Evolutionary conservation across 2,888 invertebrate species (phyloP).

Genomic region (Ichneumoninae sp.): DNA sequence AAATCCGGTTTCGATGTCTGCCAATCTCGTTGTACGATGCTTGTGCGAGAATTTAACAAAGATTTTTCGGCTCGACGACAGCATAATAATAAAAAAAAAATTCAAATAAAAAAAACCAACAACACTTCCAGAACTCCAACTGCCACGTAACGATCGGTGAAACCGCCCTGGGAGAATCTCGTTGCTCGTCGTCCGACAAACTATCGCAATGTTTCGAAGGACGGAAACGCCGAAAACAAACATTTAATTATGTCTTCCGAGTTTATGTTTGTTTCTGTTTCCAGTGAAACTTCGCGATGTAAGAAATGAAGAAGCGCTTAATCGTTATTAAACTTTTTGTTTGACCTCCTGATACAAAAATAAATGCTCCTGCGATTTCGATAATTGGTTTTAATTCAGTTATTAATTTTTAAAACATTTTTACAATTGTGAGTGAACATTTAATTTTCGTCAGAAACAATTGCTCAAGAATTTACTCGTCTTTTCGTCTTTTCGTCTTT

Average conservation of each 20-base stretch:
- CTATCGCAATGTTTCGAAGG: background rate
- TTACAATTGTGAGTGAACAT: too few relatives aligned
- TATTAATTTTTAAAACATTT: too few relatives aligned
- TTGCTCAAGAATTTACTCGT: too few relatives aligned
- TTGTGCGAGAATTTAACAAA: slow-evolving; percentile 2
- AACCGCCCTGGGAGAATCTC: background rate
- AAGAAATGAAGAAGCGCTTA: too few relatives aligned
- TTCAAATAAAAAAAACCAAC: too few relatives aligned
- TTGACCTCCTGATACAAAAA: too few relatives aligned
- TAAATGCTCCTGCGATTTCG: too few relatives aligned
- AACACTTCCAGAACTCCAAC: background rate
- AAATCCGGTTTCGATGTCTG: slow-evolving; percentile 42
- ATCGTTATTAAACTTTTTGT: too few relatives aligned
- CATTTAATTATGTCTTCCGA: background rate
- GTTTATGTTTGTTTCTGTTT: background rate
- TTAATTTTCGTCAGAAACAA: too few relatives aligned
- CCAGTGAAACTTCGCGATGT: too few relatives aligned
- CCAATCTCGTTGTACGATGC: slow-evolving; percentile 18
- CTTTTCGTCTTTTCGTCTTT: too few relatives aligned
- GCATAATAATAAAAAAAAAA: background rate
- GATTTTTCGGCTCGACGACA: background rate
- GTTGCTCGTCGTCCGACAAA: slow-evolving; percentile 6
- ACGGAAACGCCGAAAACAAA: background rate
- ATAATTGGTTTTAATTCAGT: too few relatives aligned
- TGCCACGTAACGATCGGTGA: background rate